Evolutionary conservation across 2,113 vertebrate genomes (phyloP), one percentile per base, ranked within the genome.

Genomic region (Pionites leucogaster): DNA sequence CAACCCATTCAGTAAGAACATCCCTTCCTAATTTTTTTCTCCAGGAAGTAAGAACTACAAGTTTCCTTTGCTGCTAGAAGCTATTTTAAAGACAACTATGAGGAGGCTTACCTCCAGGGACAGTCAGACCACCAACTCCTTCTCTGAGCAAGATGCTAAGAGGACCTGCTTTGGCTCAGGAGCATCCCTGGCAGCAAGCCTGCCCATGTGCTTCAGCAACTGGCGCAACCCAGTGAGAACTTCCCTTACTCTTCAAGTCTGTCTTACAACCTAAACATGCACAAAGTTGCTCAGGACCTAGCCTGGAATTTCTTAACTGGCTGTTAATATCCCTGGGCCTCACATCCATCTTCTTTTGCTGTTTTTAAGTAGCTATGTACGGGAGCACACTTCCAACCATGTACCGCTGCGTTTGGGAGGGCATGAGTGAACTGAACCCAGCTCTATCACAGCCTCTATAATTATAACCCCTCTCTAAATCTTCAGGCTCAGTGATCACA

Each of bases 351-450:
- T 52, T 20, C 19, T 76, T 82, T 33, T 28, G 39, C 33, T 2
- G 0, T 33, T 22, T 44, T 74, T 41, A 52, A 52, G 29, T 6
- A 64, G 29, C 11, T 39, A 17, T 2, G 7, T 23, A 29, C 0
- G 8, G 39, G 16, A 59, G 17, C 18, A 41, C 0, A 0, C 19
- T 86, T 93, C 46, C 44, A 85, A n/a, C 10, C 22, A 25, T 11
- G 10, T 3, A 16, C 18, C 31, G 19, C 4, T 28, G 10, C 0
- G 27, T 41, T 27, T 69, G n/a, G 72, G 52, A 88, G 17, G 31
- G 31, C 11, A 17, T 0, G 1, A 57, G 59, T 14, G 62, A 91
- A 60, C 20, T 13, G 12, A 89, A 53, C 0, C 0, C 39, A 37
- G 11, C 55, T 67, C 74, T 80, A 52, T 25, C 65, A 53, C 2